Percentiles rank a stretch among this genome's conserved stretches.
These are phyloP conservation scores for Hippopotamyrus pictus DNA, from an alignment of 2,797 vertebrate genomes.

Conservation along the genomic window DNA sequence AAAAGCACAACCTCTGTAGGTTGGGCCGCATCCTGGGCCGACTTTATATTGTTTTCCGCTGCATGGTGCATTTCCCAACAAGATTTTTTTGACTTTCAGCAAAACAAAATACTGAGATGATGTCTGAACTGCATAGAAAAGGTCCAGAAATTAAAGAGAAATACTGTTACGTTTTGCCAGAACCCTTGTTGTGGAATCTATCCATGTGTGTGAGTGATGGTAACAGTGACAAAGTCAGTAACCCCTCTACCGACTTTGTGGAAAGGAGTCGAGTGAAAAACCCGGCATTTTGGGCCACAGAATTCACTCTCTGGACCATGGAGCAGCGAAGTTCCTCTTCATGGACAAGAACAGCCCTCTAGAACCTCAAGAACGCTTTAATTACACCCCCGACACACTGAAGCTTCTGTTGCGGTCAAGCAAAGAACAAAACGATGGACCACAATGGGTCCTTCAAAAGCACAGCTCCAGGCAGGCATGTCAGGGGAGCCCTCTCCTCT, in stretches of 20 bases:
- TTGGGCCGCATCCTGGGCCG: not conserved
- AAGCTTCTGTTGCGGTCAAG: not conserved
- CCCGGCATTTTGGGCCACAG: not conserved
- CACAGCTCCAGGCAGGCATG: slow-evolving; percentile 21
- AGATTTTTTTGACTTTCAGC: not conserved
- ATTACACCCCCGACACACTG: not conserved
- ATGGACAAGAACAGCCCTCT: not conserved
- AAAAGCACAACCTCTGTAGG: not conserved
- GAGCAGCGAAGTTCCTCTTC: not conserved
- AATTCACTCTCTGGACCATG: not conserved
- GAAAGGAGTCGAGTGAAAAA: not conserved
- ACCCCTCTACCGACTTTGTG: not conserved
- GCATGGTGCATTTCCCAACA: not conserved
- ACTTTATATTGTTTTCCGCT: slow-evolving; percentile 18
- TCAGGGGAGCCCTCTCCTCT: slow-evolving; percentile 42
- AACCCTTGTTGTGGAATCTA: not conserved
- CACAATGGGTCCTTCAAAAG: not conserved
- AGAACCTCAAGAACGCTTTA: not conserved
- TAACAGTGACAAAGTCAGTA: not conserved
- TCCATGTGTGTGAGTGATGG: not conserved
- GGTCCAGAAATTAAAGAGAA: not conserved
- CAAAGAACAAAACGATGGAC: not conserved
- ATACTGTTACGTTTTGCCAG: not conserved
- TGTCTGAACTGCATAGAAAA: not conserved
- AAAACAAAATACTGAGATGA: not conserved